Percentiles rank a stretch among this genome's conserved stretches.
phyloP scores from a whole-genome alignment of 2,113 vertebrate species.

The Corythornis vintsioides region DNA sequence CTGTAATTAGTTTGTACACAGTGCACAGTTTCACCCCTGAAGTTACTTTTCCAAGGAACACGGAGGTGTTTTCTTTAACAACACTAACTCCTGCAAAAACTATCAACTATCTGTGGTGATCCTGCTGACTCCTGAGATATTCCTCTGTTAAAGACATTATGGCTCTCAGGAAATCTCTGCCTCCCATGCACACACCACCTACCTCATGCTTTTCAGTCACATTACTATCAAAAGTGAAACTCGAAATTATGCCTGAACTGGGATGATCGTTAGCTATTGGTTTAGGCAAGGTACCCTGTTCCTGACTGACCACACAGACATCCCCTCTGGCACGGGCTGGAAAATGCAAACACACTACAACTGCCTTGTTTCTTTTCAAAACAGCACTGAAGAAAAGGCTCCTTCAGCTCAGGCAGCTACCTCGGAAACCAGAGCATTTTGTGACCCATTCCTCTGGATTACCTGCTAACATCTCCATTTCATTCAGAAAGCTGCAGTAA shows the following conservation, averaged over 20 bases:
- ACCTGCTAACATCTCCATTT: slow-evolving; percentile 42
- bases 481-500: not conserved
- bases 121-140: not conserved
- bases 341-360: slow-evolving; percentile 3
- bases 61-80: not conserved
- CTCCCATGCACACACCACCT: not conserved
- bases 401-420: slow-evolving; percentile 23
- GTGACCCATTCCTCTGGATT: not conserved
- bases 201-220: not conserved
- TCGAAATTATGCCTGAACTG: not conserved
- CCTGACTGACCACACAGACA: slow-evolving; percentile 31
- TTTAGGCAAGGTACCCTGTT: not conserved
- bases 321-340: not conserved
- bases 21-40: not conserved
- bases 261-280: not conserved
- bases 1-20: not conserved
- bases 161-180: slow-evolving; percentile 46
- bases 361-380: slow-evolving; percentile 55
- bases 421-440: not conserved
- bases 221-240: slow-evolving; percentile 22
- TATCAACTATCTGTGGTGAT: slow-evolving; percentile 37
- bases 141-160: slow-evolving; percentile 55
- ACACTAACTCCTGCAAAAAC: slow-evolving; percentile 42
- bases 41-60: not conserved
- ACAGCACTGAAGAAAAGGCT: slow-evolving; percentile 41